Conservation (phyloP, 2,113 vertebrate genomes). For the Prolemur simus region DNA sequence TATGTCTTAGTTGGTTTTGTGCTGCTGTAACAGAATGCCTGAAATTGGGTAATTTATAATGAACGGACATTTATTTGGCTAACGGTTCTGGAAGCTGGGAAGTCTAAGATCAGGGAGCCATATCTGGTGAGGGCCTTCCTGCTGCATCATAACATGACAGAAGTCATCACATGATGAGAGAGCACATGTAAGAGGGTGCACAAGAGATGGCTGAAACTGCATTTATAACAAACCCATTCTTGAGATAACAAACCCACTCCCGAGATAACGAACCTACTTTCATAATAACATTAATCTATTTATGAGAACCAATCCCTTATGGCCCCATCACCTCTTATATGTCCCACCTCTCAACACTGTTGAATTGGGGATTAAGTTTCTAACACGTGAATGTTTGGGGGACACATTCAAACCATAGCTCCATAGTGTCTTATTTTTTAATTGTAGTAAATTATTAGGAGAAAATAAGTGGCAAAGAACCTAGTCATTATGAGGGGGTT, state of each 20-base stretch:
- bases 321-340: background rate
- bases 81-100: background rate
- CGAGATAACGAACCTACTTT: background rate
- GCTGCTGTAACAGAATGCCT: background rate
- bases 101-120: background rate
- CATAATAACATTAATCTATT: background rate
- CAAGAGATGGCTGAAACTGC: background rate
- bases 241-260: background rate
- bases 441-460: background rate
- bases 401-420: background rate
- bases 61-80: background rate
- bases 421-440: background rate
- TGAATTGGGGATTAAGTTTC: background rate
- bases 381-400: background rate
- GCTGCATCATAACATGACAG: background rate
- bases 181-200: background rate
- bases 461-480: background rate
- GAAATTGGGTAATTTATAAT: background rate
- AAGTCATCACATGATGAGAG: background rate
- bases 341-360: background rate
- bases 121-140: background rate
- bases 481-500: background rate
- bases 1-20: background rate
- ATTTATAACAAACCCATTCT: background rate
- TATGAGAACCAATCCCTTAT: background rate